phyloP scores from a whole-genome alignment of 2,888 invertebrate genomes.

The Mellilla xanthometata region DNA sequence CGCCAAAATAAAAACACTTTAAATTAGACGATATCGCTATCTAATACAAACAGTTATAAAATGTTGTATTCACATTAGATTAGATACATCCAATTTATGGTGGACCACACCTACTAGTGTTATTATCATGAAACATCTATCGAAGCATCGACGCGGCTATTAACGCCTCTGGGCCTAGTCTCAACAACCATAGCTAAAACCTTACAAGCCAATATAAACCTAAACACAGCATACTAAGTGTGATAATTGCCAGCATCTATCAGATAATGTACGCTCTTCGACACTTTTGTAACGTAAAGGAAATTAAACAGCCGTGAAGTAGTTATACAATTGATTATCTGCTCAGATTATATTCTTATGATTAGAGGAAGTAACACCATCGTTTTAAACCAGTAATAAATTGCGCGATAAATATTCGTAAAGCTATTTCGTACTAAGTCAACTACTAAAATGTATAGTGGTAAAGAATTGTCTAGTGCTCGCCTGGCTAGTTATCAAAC shows the following conservation, averaged over 20 bases:
- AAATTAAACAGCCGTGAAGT: constrained; percentile 30
- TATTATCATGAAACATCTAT: constrained; percentile 45
- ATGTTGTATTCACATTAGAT: constrained; percentile 19
- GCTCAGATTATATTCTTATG: constrained; percentile 12
- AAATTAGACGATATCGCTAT: too few species aligned
- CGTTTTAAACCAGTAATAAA: not conserved
- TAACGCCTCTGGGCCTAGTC: constrained; percentile 40
- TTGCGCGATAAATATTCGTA: too few species aligned
- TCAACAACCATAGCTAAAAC: constrained; percentile 18
- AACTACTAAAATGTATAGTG: too few species aligned
- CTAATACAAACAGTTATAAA: constrained; percentile 19
- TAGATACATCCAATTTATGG: constrained; percentile 27
- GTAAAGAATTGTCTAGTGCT: too few species aligned
- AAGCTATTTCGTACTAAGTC: too few species aligned
- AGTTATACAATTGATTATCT: constrained; percentile 30
- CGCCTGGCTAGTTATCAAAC: too few species aligned
- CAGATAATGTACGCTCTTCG: constrained; percentile 10
- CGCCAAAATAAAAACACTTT: too few species aligned
- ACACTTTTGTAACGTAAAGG: constrained; percentile 24
- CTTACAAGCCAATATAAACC: constrained; percentile 3
- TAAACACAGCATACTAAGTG: not conserved
- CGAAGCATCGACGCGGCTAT: constrained; percentile 50
- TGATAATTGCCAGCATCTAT: constrained; percentile 1
- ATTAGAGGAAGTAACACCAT: constrained; percentile 12
- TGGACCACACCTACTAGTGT: constrained; percentile 53